Base-by-base conservation (phyloP, 1,140 invertebrate species). In the Odontomachus brunneus region DNA sequence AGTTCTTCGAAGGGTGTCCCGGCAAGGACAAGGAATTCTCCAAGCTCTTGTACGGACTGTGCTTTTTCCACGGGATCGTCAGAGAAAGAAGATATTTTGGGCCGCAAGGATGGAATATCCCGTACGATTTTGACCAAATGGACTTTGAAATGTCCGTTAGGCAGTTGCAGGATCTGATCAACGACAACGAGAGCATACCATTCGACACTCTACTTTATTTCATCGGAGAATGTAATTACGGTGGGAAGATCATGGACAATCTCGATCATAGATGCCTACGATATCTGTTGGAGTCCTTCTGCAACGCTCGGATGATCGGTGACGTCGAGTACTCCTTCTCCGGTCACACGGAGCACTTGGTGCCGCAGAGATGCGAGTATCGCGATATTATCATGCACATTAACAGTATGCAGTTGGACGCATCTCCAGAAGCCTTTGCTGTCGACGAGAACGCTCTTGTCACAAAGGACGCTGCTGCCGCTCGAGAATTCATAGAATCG, bases 191-290 rank as follows among this genome's bases (percentile, higher is more conserved):
- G 15, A 80, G 94, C 29, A 91, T 96, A 33, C 95, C 96, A 19
- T 95, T 95, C 85, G 95, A 95, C 60, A 95, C 95, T 5, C 89
- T 97, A 14, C 92, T 91, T 5, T 97, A 97, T 92, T 89, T 97
- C 1, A 69, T 93, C 51, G 96, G 96, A 17, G 96, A 97, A 89
- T 97, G 97, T 88, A 97, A 97, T 92, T 97, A 97, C 88, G 97
- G 97, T 1, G 96, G 96, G 1, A 94, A 96, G 91, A 95, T 97
- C 1, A 95, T 96, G 0, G 96, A 97, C 89, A 94, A 95, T 84
- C 94, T 95, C 89, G 97, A 97, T 91, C 91, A 95, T 19, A 92
- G 95, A 57, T 95, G 95, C 38, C 88, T 97, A 14, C 91, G 93
- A 53, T 95, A 95, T 71, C 82, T 96, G 55, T 91, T 97, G 0